These are phyloP conservation scores for Trypoxylus dichotomus DNA, from an alignment of 1,140 invertebrate genomes.

Conservation along the genomic window DNA sequence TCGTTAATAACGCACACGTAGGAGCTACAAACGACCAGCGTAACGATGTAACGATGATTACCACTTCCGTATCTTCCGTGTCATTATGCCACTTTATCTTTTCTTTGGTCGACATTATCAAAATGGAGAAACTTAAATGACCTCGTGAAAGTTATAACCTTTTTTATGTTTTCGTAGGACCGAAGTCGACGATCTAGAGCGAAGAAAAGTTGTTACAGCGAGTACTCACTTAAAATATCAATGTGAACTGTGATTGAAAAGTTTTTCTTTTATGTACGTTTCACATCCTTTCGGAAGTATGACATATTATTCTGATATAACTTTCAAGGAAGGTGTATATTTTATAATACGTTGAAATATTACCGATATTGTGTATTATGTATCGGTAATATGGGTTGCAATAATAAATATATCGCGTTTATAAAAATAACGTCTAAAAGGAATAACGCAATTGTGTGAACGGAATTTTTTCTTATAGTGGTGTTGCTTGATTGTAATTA, in stretches of 20 bases:
- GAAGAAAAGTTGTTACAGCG: constrained; percentile 3
- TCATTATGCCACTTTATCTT: constrained; percentile 20
- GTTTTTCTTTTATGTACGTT: background rate
- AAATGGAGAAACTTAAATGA: constrained; percentile 22
- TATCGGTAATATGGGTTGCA: too few relatives aligned
- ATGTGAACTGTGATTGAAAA: constrained; percentile 10
- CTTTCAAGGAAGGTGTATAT: too few relatives aligned
- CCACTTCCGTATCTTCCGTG: background rate
- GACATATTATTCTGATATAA: background rate
- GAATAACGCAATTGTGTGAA: too few relatives aligned
- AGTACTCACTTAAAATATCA: constrained; percentile 18
- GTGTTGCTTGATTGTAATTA: too few relatives aligned
- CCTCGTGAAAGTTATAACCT: constrained; percentile 19
- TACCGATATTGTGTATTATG: too few relatives aligned
- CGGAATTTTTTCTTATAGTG: too few relatives aligned
- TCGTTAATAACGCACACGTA: background rate
- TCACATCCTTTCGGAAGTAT: background rate
- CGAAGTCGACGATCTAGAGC: background rate
- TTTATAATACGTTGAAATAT: too few relatives aligned
- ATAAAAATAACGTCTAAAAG: too few relatives aligned
- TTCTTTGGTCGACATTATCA: constrained; percentile 16
- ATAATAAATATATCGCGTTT: too few relatives aligned
- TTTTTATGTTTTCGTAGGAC: background rate
- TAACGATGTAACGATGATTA: constrained; percentile 1
- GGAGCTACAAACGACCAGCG: background rate